These are phyloP conservation scores for Rhynchonema sp. DNA, from an alignment of 2,888 invertebrate species.

Conservation along the genomic window DNA sequence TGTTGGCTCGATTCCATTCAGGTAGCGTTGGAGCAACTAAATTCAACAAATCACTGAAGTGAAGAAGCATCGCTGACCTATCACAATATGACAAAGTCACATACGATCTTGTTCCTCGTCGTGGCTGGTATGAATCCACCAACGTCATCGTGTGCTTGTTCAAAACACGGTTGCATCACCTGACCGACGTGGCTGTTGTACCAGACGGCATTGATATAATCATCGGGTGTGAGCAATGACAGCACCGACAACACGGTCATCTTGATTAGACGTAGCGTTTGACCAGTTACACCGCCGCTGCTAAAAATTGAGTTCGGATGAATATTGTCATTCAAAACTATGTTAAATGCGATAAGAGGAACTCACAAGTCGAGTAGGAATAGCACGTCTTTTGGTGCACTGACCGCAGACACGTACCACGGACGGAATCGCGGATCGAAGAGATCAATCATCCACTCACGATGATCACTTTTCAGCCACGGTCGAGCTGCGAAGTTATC, in stretches of 20 bases:
- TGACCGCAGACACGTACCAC: slow-evolving; percentile 23
- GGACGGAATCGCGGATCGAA: slow-evolving; percentile 24
- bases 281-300: slow-evolving; percentile 13
- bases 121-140: slow-evolving; percentile 23
- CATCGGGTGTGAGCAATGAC: slow-evolving; percentile 21
- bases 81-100: neutral
- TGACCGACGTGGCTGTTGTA: slow-evolving; percentile 11
- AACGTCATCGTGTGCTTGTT: neutral
- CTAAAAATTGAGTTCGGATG: neutral
- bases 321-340: too few species aligned
- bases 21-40: slow-evolving; percentile 1
- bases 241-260: slow-evolving; percentile 20
- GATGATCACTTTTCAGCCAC: neutral
- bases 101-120: slow-evolving; percentile 18
- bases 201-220: slow-evolving; percentile 22
- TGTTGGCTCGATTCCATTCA: neutral
- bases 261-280: slow-evolving; percentile 22
- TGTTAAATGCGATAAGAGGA: neutral
- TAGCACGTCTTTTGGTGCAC: slow-evolving; percentile 22
- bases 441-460: slow-evolving; percentile 19
- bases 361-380: slow-evolving; percentile 25
- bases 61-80: too few species aligned
- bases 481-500: neutral
- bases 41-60: too few species aligned
- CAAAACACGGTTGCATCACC: slow-evolving; percentile 9